Base-by-base conservation (phyloP, 1,140 invertebrate genomes). In the Druon quercuslanigerum region DNA sequence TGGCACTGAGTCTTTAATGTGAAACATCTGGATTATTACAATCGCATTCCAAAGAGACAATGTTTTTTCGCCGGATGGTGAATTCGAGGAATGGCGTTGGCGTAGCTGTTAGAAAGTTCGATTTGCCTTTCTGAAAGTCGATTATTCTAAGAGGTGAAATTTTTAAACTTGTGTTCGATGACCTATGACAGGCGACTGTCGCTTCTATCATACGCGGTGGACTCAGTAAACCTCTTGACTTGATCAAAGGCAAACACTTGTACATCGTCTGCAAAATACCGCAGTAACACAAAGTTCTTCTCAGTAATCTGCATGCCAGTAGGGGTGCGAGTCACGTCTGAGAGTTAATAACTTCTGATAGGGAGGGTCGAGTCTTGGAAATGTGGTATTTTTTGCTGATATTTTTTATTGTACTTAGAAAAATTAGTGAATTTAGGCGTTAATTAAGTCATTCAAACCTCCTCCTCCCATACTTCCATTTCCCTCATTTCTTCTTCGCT, bases 71-170 rank as follows among this genome's bases (percentile, higher is more conserved):
- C 70, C 50, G 51, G 16, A 51, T 17, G 56, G 51, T 16, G 72
- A 76, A 60, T 72, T 72, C 78, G 74, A 83, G 60, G 54, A 78
- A 81, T 84, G 76, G 75, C 73, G 76, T 76, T 76, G 74, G 52
- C 66, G 73, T 72, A 51, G 71, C 76, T 82, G 71, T 51, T 76
- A 79, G 79, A 77, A 79, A 74, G 79, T 81, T 79, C 72, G 74
- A 73, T 83, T 77, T 78, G 79, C 81, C 71, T 76, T 71, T 19
- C 81, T 56, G 79, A 83, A 83, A 82, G 78, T 82, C 75, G 80
- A 81, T 79, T 79, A 79, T 75, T 70, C 76, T 51, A 7, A 51
- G 60, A 66, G 33, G 17, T 51, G 1, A 72, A 51, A 71, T 16
- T 71, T 33, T 56, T 50, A 56, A 56, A 73, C 51, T n/a, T 40